Percentiles rank a stretch among this genome's conserved stretches.
Conservation (phyloP, 2,113 vertebrate genomes). For the Pelusios castaneus region DNA sequence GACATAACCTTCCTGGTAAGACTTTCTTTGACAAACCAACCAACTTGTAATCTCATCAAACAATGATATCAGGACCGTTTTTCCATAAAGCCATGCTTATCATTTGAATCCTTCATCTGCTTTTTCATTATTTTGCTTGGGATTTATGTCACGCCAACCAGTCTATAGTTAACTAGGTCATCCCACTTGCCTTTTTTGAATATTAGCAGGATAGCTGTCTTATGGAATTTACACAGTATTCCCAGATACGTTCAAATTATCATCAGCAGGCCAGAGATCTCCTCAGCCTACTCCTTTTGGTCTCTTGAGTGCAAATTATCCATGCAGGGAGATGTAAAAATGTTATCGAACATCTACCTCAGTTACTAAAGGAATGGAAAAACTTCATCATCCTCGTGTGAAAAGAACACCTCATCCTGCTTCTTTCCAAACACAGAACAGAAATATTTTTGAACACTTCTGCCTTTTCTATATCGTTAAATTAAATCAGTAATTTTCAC, state of each 20-base stretch:
- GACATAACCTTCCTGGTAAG: too few species aligned
- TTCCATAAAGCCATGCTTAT: neutral
- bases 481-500: constrained; percentile 60
- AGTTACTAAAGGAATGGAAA: constrained; percentile 9
- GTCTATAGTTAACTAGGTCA: neutral
- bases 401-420: neutral
- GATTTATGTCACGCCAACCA: neutral
- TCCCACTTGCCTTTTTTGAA: neutral
- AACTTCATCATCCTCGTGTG: constrained; percentile 6
- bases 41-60: neutral
- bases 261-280: constrained; percentile 15
- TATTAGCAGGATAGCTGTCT: neutral
- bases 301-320: constrained; percentile 16
- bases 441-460: constrained; percentile 48
- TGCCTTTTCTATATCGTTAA: constrained; percentile 39
- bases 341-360: neutral
- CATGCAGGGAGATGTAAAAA: neutral
- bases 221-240: neutral
- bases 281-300: neutral
- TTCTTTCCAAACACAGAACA: neutral
- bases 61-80: neutral
- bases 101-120: neutral
- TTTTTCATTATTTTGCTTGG: neutral
- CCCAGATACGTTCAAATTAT: constrained; percentile 34
- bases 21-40: neutral